phyloP scores from a whole-genome alignment of 53 echinoderm and acorn worm species.

The Antedon mediterranea region DNA sequence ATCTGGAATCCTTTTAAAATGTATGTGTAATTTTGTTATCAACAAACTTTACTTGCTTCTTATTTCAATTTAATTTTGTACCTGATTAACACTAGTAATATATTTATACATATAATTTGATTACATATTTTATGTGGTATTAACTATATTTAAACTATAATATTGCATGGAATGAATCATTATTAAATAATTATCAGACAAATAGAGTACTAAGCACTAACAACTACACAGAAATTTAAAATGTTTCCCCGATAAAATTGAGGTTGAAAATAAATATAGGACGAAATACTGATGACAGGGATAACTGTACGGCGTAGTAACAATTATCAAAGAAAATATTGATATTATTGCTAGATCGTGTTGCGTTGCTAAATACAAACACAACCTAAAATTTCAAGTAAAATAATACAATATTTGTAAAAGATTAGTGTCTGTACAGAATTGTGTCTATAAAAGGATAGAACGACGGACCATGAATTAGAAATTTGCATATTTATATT shows the following conservation, averaged over 20 bases:
- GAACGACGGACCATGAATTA: background rate
- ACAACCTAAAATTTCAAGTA: background rate
- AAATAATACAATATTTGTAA: background rate
- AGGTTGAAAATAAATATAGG: background rate
- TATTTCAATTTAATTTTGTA: too few species aligned
- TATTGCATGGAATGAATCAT: background rate
- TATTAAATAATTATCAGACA: background rate
- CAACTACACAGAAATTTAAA: background rate
- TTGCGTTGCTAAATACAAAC: background rate
- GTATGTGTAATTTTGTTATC: too few species aligned
- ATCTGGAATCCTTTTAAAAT: too few species aligned
- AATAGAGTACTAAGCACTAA: too few species aligned
- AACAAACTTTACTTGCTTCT: too few species aligned
- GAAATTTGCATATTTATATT: background rate
- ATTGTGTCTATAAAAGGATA: background rate
- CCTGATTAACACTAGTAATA: too few species aligned
- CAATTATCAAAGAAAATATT: background rate
- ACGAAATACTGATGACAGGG: background rate
- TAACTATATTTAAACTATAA: background rate
- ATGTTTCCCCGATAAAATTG: too few species aligned
- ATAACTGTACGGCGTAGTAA: background rate
- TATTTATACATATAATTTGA: too few species aligned
- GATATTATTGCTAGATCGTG: background rate
- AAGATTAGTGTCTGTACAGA: background rate
- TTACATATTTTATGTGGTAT: too few species aligned